Conservation (phyloP, 2,113 vertebrate species). For the Perca flavescens region DNA sequence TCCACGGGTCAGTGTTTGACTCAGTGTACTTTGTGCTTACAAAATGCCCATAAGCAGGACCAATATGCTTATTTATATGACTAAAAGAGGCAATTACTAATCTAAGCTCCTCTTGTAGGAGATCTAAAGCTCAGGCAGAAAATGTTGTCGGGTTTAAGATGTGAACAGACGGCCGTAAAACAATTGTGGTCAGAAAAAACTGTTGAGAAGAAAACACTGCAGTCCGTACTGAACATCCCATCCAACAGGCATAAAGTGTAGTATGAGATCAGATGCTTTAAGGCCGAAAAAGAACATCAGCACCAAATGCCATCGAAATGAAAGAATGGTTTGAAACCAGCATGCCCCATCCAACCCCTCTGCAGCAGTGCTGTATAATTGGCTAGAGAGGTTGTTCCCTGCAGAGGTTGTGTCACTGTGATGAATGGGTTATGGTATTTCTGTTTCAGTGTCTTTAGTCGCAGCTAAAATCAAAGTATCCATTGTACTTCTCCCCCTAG, state of each 20-base stretch:
- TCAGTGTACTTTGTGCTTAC: constrained; percentile 13
- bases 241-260: neutral
- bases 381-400: constrained; percentile 35
- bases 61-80: constrained; percentile 7
- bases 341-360: constrained; percentile 12
- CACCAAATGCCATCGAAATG: constrained; percentile 18
- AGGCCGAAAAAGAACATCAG: neutral
- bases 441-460: constrained; percentile 28
- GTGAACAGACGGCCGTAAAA: neutral
- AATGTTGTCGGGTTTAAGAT: constrained; percentile 23
- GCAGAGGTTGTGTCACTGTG: constrained; percentile 45
- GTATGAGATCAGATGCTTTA: constrained; percentile 5
- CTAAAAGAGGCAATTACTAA: constrained; percentile 15
- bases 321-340: constrained; percentile 40
- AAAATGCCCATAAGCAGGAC: constrained; percentile 19
- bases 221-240: constrained; percentile 1
- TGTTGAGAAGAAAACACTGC: neutral
- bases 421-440: constrained; percentile 49
- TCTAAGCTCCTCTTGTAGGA: constrained; percentile 18
- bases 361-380: constrained; percentile 35
- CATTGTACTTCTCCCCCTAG: neutral
- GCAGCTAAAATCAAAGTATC: constrained; percentile 43
- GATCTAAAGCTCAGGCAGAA: neutral
- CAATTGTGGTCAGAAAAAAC: neutral
- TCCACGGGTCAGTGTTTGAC: constrained; percentile 45